Conservation (phyloP, 2,113 vertebrate genomes). For the Ranitomeya variabilis region DNA sequence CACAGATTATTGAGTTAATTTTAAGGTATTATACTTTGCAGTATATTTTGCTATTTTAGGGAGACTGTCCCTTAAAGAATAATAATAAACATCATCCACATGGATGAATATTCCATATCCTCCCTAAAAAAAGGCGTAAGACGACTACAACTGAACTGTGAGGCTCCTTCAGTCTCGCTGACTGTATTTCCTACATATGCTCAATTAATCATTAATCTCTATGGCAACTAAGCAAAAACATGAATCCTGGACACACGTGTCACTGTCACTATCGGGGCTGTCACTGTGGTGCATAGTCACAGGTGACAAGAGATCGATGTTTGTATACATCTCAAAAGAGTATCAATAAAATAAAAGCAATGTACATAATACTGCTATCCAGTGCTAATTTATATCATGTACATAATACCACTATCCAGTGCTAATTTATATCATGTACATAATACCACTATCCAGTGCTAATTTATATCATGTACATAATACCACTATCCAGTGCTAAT, state of each 20-base stretch:
- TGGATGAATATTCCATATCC: not conserved
- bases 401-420: too few relatives aligned
- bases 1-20: too few relatives aligned
- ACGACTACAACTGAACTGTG: not conserved
- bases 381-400: not conserved
- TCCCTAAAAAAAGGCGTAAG: not conserved
- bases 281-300: not conserved
- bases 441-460: too few relatives aligned
- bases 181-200: not conserved
- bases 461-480: too few relatives aligned
- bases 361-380: not conserved
- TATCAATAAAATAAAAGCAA: not conserved
- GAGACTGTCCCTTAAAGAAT: not conserved
- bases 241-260: not conserved
- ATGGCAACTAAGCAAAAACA: slow-evolving; percentile 1
- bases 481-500: too few relatives aligned
- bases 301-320: not conserved
- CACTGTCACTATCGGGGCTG: not conserved
- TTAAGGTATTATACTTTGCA: not conserved
- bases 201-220: slow-evolving; percentile 9
- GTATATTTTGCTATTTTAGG: not conserved
- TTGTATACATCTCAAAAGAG: not conserved
- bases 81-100: not conserved
- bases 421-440: too few relatives aligned
- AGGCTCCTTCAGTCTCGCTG: not conserved